Percentiles rank a stretch among this genome's conserved stretches.
Conservation (phyloP, 2,113 vertebrate species). For the Atlantisia rogersi region DNA sequence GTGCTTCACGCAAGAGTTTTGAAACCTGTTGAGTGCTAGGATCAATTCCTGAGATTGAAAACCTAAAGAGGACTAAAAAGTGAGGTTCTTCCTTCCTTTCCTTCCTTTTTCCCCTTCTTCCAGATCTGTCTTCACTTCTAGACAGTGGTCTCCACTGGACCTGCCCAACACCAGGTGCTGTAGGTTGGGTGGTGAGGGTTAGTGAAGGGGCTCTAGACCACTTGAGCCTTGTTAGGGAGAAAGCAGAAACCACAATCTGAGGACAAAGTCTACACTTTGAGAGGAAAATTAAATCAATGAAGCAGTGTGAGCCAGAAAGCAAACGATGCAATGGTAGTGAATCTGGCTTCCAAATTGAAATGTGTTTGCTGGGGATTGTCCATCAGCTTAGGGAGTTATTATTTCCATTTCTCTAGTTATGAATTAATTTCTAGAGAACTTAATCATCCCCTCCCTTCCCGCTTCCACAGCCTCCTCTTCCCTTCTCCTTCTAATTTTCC, state of each 20-base stretch:
- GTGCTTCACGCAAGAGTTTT: neutral
- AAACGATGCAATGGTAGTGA: neutral
- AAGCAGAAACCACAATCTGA: neutral
- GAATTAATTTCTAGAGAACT: constrained; percentile 79
- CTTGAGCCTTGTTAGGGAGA: neutral
- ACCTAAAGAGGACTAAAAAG: neutral
- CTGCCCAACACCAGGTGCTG: neutral
- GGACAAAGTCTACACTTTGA: constrained; percentile 35
- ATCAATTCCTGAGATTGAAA: neutral
- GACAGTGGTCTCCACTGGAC: neutral
- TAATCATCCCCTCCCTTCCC: constrained; percentile 68
- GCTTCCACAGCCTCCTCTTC: constrained; percentile 36
- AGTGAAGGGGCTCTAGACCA: neutral
- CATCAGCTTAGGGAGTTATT: constrained; percentile 44
- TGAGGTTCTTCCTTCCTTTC: neutral
- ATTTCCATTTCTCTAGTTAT: constrained; percentile 71
- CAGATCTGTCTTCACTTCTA: neutral
- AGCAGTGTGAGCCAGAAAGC: neutral
- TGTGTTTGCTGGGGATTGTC: constrained; percentile 60
- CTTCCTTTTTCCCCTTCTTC: neutral
- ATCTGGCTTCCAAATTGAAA: constrained; percentile 66
- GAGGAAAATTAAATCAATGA: constrained; percentile 64
- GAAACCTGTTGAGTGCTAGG: neutral
- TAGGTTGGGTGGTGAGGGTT: neutral
- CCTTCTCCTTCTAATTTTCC: constrained; percentile 84